A percentile compares a stretch with the other conserved stretches of the same genome.
These are phyloP conservation scores for Mesocricetus auratus DNA, from an alignment of 2,113 vertebrate species.

Conservation along the genomic window DNA sequence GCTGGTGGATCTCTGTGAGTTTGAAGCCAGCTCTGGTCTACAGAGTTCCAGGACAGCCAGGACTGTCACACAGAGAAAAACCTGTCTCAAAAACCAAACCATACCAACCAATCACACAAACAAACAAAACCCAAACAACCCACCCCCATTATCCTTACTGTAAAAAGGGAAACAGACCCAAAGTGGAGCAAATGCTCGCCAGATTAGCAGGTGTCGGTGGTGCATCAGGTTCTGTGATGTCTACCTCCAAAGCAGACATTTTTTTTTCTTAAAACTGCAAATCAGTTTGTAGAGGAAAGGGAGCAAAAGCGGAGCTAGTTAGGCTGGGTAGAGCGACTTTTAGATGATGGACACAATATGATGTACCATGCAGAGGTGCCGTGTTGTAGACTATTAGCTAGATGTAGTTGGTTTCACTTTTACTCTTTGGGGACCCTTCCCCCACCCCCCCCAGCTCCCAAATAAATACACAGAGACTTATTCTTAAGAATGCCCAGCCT, in stretches of 20 bases:
- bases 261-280: not conserved
- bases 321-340: not conserved
- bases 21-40: too few species aligned
- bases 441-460: too few species aligned
- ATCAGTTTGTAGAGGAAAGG: not conserved
- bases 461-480: too few species aligned
- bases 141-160: not conserved
- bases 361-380: not conserved
- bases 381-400: not conserved
- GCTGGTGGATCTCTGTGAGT: too few species aligned
- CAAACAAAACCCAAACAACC: too few species aligned
- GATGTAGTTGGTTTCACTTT: not conserved
- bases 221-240: not conserved
- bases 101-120: too few species aligned
- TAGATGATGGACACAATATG: not conserved
- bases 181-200: not conserved
- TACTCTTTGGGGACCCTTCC: too few species aligned
- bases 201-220: not conserved
- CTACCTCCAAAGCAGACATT: not conserved
- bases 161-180: not conserved
- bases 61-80: too few species aligned
- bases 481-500: too few species aligned
- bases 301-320: not conserved
- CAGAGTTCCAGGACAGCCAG: too few species aligned
- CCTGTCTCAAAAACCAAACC: too few species aligned